Conservation (phyloP, 2,797 vertebrate genomes). For the Sylvia borin region DNA sequence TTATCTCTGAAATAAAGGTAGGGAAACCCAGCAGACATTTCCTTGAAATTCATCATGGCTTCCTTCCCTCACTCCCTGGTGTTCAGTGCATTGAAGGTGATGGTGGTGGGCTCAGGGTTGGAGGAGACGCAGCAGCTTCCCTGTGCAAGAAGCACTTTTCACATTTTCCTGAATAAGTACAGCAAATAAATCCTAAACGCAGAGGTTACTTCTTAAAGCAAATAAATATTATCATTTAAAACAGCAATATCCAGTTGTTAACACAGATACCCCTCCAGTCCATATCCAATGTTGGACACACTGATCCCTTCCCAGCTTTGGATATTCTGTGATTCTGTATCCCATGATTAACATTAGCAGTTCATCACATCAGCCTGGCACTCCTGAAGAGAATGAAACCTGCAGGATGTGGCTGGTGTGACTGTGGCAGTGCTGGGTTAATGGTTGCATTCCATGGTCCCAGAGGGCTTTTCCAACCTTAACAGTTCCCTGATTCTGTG, state of each 20-base stretch:
- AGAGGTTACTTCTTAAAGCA: background rate
- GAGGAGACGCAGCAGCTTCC: background rate
- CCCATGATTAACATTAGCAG: background rate
- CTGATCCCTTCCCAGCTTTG: background rate
- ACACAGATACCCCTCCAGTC: background rate
- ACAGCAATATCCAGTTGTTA: background rate
- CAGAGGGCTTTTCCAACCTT: background rate
- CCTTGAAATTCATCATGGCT: background rate
- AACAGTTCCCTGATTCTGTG: background rate
- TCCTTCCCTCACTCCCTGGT: background rate
- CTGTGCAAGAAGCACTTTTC: background rate
- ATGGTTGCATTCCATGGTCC: background rate
- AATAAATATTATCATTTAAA: background rate
- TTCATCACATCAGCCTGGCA: background rate
- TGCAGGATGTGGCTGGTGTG: background rate
- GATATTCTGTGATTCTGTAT: background rate
- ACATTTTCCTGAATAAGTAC: background rate
- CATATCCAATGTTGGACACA: background rate
- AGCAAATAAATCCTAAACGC: background rate
- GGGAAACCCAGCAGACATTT: background rate
- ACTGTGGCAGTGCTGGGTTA: background rate
- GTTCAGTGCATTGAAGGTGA: background rate
- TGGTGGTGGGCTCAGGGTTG: background rate
- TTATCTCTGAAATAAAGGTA: background rate
- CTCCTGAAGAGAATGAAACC: background rate